phyloP scores from a whole-genome alignment of 2,797 vertebrate species.

The Alexandromys oeconomus region DNA sequence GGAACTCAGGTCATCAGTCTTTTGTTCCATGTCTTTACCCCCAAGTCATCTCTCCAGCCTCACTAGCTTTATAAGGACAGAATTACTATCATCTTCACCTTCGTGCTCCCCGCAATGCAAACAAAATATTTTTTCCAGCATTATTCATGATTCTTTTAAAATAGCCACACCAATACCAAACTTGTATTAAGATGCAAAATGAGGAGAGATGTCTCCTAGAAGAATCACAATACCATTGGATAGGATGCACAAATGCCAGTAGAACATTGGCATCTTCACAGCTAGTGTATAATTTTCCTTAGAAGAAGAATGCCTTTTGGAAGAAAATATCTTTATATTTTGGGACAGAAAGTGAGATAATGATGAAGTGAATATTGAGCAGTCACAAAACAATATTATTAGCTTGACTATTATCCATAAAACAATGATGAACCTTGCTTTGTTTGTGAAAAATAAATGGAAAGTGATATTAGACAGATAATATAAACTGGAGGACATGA shows the following conservation, averaged over 20 bases:
- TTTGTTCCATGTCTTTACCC: too few species aligned
- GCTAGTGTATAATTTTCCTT: neutral
- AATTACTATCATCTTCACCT: neutral
- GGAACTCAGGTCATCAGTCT: too few species aligned
- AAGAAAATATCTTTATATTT: constrained; percentile 13
- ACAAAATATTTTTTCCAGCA: neutral
- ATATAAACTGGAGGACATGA: neutral
- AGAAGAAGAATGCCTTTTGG: neutral
- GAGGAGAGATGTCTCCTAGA: neutral
- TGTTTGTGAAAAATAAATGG: neutral
- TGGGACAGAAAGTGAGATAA: neutral
- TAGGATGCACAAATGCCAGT: neutral
- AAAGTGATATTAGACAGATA: neutral
- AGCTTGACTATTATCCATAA: neutral
- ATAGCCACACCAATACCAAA: neutral
- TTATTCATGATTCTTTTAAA: neutral
- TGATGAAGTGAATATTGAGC: neutral
- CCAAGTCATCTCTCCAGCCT: neutral
- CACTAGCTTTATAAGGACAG: neutral
- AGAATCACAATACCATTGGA: neutral
- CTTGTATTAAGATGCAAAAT: neutral
- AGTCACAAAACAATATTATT: neutral
- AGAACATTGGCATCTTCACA: neutral
- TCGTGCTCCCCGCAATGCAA: neutral
- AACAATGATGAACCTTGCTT: neutral